These are phyloP conservation scores for Drosophila melanosoma DNA, from an alignment of 2,888 invertebrate species.

Conservation along the genomic window DNA sequence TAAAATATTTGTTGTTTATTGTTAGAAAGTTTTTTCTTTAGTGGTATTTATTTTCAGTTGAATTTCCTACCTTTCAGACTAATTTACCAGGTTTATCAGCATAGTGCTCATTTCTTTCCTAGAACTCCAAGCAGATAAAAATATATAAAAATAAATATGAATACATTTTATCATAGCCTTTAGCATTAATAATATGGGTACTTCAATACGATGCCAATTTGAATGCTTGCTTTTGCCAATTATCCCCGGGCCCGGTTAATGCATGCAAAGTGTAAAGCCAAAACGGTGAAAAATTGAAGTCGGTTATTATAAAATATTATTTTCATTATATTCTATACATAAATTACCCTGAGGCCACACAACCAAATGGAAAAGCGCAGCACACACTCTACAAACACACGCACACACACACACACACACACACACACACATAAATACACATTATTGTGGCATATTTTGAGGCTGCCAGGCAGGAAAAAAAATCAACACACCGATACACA, in stretches of 20 bases:
- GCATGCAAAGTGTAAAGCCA: conserved; percentile 11
- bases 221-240: not conserved
- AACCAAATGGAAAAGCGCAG: conserved; percentile 55
- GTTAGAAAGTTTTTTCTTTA: not conserved
- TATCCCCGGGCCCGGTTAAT: conserved; percentile 16
- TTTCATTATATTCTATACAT: conserved; percentile 74
- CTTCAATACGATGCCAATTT: conserved; percentile 36
- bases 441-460: conserved; percentile 80
- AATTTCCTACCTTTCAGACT: not conserved
- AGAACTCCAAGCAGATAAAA: not conserved
- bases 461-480: conserved; percentile 39
- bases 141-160: not conserved
- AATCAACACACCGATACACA: conserved; percentile 20
- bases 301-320: conserved; percentile 65
- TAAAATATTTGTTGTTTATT: too few species aligned
- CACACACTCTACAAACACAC: conserved; percentile 19
- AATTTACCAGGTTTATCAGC: not conserved
- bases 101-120: not conserved
- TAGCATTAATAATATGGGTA: conserved; percentile 20
- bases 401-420: not conserved
- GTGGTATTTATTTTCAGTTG: not conserved
- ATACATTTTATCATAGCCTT: not conserved
- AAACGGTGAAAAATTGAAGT: conserved; percentile 40
- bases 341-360: conserved; percentile 69
- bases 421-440: conserved; percentile 5